These are phyloP conservation scores for Oreocharis arfaki DNA, from an alignment of 2,113 vertebrate species.

Conservation along the genomic window DNA sequence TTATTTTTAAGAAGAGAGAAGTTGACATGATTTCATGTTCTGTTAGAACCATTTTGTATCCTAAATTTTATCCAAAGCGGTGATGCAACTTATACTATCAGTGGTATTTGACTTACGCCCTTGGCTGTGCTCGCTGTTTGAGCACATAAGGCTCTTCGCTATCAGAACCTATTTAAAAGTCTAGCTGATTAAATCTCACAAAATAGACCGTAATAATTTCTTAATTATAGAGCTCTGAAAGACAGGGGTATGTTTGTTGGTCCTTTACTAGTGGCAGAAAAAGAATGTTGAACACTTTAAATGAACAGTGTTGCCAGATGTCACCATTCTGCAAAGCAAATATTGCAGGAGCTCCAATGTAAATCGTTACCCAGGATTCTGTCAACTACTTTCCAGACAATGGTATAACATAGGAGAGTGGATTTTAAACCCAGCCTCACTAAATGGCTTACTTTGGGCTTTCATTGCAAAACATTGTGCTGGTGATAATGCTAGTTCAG, in stretches of 20 bases:
- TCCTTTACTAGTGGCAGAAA: background rate
- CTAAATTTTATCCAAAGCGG: background rate
- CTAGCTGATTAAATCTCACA: background rate
- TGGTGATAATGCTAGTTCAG: background rate
- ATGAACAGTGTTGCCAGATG: background rate
- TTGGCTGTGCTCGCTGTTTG: background rate
- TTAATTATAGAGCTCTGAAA: background rate
- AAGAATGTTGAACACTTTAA: background rate
- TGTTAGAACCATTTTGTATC: background rate
- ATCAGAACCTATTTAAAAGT: background rate
- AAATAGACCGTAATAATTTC: background rate
- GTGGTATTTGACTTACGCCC: background rate
- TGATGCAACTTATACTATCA: background rate
- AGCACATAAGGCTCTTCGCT: background rate
- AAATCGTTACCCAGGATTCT: background rate
- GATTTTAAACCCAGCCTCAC: background rate
- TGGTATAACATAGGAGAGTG: background rate
- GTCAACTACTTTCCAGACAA: background rate
- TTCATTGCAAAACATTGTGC: background rate
- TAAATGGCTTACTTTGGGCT: background rate
- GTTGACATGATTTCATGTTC: background rate
- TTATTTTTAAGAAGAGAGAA: background rate
- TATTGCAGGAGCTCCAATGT: background rate
- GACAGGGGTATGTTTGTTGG: background rate
- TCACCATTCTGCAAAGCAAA: slow-evolving; percentile 4